phyloP scores from a whole-genome alignment of 1,140 invertebrate species.

The Gonioctena quinquepunctata region DNA sequence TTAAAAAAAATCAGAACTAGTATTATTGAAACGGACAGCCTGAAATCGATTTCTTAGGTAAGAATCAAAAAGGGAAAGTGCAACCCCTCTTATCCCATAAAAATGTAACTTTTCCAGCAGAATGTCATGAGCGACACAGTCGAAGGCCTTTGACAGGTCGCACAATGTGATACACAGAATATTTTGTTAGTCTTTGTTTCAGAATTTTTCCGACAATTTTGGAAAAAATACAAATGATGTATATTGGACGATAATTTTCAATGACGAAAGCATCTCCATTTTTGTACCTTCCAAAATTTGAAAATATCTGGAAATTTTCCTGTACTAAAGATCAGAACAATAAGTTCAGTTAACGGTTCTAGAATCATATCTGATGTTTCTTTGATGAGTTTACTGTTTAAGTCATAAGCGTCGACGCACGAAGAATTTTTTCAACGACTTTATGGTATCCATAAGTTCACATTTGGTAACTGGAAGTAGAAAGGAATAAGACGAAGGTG shows the following conservation, averaged over 20 bases:
- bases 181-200: conserved; percentile 16
- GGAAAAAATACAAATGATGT: too few relatives aligned
- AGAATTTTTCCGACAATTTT: too few relatives aligned
- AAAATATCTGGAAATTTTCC: not conserved
- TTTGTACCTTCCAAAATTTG: not conserved
- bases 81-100: not conserved
- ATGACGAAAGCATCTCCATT: conserved; percentile 14
- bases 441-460: not conserved
- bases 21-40: not conserved
- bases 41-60: conserved; percentile 9
- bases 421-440: not conserved
- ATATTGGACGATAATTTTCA: too few relatives aligned
- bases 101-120: conserved; percentile 7
- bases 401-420: not conserved
- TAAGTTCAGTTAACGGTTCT: too few relatives aligned
- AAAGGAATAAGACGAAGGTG: not conserved
- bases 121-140: conserved; percentile 25
- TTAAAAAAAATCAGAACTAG: not conserved
- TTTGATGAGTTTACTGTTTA: not conserved
- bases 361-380: not conserved
- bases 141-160: conserved; percentile 29
- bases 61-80: not conserved
- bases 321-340: not conserved
- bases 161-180: conserved; percentile 9
- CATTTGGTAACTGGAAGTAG: too few relatives aligned